Conservation (phyloP, 2,888 invertebrate species). For the Loripinus fragilis region DNA sequence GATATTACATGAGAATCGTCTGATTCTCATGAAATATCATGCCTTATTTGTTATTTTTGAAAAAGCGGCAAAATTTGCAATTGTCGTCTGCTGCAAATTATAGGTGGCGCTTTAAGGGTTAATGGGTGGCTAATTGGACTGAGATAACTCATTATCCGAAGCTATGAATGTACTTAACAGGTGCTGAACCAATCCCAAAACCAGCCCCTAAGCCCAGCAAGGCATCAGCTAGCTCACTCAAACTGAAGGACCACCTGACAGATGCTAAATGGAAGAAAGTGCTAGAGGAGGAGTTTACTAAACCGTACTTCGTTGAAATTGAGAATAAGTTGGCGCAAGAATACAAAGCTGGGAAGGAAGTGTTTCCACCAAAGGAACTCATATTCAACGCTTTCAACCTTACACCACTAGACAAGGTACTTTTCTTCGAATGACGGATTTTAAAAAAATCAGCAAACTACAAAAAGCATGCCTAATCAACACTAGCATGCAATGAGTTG, state of each 20-base stretch:
- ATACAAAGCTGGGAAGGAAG: slow-evolving; percentile 65
- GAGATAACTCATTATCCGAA: too few species aligned
- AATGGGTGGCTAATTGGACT: too few species aligned
- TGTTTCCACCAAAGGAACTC: slow-evolving; percentile 82
- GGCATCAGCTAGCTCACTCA: neutral
- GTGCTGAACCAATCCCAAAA: too few species aligned
- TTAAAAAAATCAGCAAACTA: neutral
- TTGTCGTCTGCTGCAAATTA: too few species aligned
- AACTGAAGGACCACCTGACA: slow-evolving; percentile 45
- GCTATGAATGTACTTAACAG: too few species aligned
- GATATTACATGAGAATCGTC: too few species aligned
- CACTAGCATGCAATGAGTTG: too few species aligned
- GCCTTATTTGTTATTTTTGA: too few species aligned
- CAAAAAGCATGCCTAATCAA: too few species aligned
- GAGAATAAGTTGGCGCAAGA: slow-evolving; percentile 74
- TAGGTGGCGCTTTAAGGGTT: too few species aligned
- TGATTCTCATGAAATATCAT: too few species aligned
- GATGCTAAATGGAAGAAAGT: slow-evolving; percentile 68
- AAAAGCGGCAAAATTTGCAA: too few species aligned
- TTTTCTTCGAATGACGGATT: slow-evolving; percentile 16
- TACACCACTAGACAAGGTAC: slow-evolving; percentile 81
- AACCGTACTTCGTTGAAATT: slow-evolving; percentile 77
- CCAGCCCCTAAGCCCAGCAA: neutral
- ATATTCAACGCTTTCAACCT: slow-evolving; percentile 83
- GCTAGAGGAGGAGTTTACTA: slow-evolving; percentile 74